phyloP scores from a whole-genome alignment of 2,113 vertebrate genomes.

The Atrichornis clamosus region DNA sequence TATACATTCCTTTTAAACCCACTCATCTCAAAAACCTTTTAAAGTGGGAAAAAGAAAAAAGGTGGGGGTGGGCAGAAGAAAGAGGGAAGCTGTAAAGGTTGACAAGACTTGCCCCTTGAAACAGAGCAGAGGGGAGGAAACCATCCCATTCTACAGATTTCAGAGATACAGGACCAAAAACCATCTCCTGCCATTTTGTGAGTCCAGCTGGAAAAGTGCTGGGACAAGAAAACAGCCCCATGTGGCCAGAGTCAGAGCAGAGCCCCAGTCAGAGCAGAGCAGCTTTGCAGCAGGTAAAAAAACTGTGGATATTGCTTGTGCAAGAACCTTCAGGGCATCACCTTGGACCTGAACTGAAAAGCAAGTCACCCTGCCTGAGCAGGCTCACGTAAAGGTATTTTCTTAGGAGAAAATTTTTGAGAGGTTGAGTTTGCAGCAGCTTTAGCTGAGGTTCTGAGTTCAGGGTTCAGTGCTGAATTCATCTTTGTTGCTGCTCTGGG shows the following conservation, averaged over 20 bases:
- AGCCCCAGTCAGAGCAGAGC: background rate
- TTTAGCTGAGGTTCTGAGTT: background rate
- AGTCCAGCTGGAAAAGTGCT: background rate
- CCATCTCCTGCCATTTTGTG: background rate
- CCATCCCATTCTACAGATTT: background rate
- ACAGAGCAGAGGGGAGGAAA: background rate
- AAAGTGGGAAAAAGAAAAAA: background rate
- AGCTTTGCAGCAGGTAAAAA: background rate
- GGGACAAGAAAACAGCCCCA: background rate
- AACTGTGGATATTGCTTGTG: background rate
- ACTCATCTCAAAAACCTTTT: background rate
- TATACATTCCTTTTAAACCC: background rate
- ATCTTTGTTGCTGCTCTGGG: background rate
- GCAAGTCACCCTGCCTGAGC: background rate
- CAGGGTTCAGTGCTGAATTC: background rate
- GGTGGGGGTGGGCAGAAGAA: background rate
- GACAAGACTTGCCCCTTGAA: background rate
- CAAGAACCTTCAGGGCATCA: background rate
- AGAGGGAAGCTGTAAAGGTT: background rate
- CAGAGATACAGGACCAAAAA: background rate
- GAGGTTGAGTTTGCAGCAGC: background rate
- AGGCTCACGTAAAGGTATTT: background rate
- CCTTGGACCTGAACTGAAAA: background rate
- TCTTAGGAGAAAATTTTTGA: background rate
- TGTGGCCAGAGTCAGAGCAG: background rate